Conservation (phyloP, 1,140 invertebrate genomes). For the Heliconius himera region DNA sequence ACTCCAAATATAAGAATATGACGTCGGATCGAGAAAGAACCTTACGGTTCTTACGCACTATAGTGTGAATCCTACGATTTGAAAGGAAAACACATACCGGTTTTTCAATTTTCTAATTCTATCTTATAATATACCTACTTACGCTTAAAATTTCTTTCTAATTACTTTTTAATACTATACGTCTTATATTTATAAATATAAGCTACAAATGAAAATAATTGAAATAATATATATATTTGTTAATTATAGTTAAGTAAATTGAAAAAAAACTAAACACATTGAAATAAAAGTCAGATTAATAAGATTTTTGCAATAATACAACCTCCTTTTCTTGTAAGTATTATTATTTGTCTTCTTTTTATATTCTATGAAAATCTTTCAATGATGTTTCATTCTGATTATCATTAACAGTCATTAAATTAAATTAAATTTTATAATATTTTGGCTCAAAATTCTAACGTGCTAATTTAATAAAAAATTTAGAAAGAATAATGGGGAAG, state of each 20-base stretch:
- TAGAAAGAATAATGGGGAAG: constrained; percentile 46
- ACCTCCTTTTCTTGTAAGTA: neutral
- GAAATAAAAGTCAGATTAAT: neutral
- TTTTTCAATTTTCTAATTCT: no score
- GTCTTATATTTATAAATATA: no score
- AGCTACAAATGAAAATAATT: no score
- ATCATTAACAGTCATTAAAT: neutral
- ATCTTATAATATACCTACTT: no score
- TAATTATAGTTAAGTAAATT: neutral
- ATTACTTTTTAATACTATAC: no score
- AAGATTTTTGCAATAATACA: neutral
- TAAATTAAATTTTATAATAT: neutral
- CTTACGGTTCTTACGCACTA: no score
- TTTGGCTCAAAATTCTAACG: constrained; percentile 30
- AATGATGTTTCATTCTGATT: neutral
- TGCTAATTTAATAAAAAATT: constrained; percentile 15
- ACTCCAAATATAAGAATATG: no score
- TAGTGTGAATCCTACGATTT: no score
- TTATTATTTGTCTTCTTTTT: constrained; percentile 6
- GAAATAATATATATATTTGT: no score
- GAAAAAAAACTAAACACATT: neutral
- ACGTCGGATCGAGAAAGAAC: no score
- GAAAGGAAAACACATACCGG: no score
- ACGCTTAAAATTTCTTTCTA: no score
- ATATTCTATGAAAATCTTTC: constrained; percentile 15